phyloP scores from a whole-genome alignment of 2,888 invertebrate species.

The Drosophila lacicola region DNA sequence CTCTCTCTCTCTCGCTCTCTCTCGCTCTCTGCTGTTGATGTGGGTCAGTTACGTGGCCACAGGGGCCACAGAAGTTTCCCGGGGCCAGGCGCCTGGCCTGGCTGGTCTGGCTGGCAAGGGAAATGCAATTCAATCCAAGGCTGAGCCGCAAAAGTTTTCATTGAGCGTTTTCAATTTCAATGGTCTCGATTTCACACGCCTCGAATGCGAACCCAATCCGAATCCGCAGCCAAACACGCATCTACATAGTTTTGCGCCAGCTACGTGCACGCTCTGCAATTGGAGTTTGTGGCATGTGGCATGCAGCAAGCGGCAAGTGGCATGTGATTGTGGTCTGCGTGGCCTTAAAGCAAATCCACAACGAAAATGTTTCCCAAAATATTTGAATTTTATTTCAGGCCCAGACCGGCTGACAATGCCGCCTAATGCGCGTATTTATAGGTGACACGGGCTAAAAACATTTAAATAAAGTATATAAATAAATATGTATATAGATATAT shows the following conservation, averaged over 20 bases:
- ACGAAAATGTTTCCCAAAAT: slow-evolving; percentile 8
- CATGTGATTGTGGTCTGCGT: slow-evolving; percentile 34
- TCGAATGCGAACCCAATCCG: slow-evolving; percentile 34
- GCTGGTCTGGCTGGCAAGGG: slow-evolving; percentile 39
- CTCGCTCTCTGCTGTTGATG: slow-evolving; percentile 41
- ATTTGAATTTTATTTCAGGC: slow-evolving; percentile 36
- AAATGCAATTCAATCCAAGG: slow-evolving; percentile 74
- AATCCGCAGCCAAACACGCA: slow-evolving; percentile 38
- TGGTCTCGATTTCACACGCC: slow-evolving; percentile 77
- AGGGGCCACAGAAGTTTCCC: slow-evolving; percentile 56
- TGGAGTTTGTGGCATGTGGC: slow-evolving; percentile 7
- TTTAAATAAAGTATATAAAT: slow-evolving; percentile 22
- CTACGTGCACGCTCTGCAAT: slow-evolving; percentile 33
- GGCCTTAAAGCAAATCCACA: slow-evolving; percentile 20
- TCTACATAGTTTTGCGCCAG: slow-evolving; percentile 24
- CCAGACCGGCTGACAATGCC: slow-evolving; percentile 28
- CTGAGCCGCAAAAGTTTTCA: slow-evolving; percentile 69
- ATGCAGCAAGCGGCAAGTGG: slow-evolving; percentile 23
- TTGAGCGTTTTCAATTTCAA: slow-evolving; percentile 73
- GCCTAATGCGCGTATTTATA: slow-evolving; percentile 44
- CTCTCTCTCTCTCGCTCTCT: background rate
- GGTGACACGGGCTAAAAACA: background rate
- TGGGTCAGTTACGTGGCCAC: slow-evolving; percentile 73
- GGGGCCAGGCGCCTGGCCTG: slow-evolving; percentile 12
- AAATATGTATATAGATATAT: slow-evolving; percentile 11